A percentile compares a stretch with the other conserved stretches of the same genome.
phyloP scores from a whole-genome alignment of 1,140 invertebrate species.

The Scaptomyza graminum region DNA sequence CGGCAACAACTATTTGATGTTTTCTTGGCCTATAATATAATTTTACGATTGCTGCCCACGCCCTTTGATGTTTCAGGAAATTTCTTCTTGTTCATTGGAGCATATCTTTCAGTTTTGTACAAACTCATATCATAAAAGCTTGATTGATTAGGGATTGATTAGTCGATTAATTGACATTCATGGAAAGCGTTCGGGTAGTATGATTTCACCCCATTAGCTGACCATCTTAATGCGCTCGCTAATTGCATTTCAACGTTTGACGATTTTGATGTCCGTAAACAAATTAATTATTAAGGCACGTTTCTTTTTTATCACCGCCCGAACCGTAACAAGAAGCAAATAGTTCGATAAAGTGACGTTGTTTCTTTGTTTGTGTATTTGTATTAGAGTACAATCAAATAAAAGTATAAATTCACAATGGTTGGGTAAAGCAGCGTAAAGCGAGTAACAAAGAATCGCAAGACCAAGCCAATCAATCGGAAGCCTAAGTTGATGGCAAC shows the following conservation, averaged over 20 bases:
- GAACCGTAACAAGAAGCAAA: constrained; percentile 34
- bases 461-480: too few species aligned
- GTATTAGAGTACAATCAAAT: too few species aligned
- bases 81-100: too few species aligned
- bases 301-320: constrained; percentile 41
- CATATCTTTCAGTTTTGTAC: too few species aligned
- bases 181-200: too few species aligned
- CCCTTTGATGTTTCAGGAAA: too few species aligned
- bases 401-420: too few species aligned
- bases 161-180: neutral
- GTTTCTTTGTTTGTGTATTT: constrained; percentile 3
- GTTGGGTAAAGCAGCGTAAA: too few species aligned
- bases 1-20: constrained; percentile 60
- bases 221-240: constrained; percentile 15
- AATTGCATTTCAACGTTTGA: constrained; percentile 44
- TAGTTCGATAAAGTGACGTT: constrained; percentile 62
- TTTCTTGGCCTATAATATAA: constrained; percentile 48
- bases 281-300: constrained; percentile 58
- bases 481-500: too few species aligned
- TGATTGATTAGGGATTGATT: too few species aligned
- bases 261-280: constrained; percentile 47
- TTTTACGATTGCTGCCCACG: neutral
- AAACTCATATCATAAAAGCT: too few species aligned
- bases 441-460: too few species aligned
- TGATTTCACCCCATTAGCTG: neutral